Conservation (phyloP, 1,140 invertebrate genomes). For the fruit fly (Drosophila melanogaster) region Release_6_plus_ISO1_MT NC_004354.4:19907001-19907500, state of each 20-base stretch:
- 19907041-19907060: constrained; percentile 43
- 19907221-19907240: constrained; percentile 53
- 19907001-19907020: constrained; percentile 11
- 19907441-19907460: constrained; percentile 29
- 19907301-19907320: constrained; percentile 56
- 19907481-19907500: constrained; percentile 62
- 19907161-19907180: constrained; percentile 27
- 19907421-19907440: constrained; percentile 26
- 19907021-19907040: not conserved
- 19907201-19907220: constrained; percentile 43
- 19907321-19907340: constrained; percentile 60
- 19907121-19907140: constrained; percentile 31
- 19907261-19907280: constrained; percentile 71
- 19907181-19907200: constrained; percentile 29
- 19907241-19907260: constrained; percentile 43
- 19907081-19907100: constrained; percentile 57
- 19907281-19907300: constrained; percentile 51
- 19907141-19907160: constrained; percentile 13
- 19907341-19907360: constrained; percentile 55
- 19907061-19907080: constrained; percentile 36
- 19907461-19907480: constrained; percentile 37
- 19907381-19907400: constrained; percentile 23
- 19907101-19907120: constrained; percentile 61
- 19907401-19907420: constrained; percentile 11
- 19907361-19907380: constrained; percentile 37